Evolutionary conservation across 2,797 vertebrate species (phyloP), one percentile per base, ranked within the genome.

Genomic region (Capromys pilorides): DNA sequence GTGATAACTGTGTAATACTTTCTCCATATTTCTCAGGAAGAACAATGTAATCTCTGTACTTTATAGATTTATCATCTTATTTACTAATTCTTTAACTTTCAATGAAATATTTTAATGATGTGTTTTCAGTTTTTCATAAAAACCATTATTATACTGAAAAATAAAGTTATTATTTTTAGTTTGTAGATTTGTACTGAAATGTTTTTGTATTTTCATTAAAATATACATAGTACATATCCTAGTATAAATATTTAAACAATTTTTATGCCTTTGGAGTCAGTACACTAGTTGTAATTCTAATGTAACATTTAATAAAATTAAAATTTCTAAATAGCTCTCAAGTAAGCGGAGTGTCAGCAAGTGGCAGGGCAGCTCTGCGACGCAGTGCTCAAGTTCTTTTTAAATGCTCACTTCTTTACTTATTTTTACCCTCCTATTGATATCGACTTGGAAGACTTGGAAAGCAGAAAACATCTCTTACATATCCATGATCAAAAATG

Each of bases 401-500:
- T 96, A 97, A 98, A 97, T 64, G 79, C 82, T 94, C 97, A 88
- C 95, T 94, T 83, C 97, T 98, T 98, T 98, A 96, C 57, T 96
- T 97, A 97, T 97, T 98, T 98, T 98, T 97, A 96, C 90, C 88
- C 90, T 96, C 97, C 95, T 97, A 95, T 96, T 98, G 97, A 97
- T 98, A 98, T 95, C 97, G 67, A 96, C 96, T 98, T 98, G 97
- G 98, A 97, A 98, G 98, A 97, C 96, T 97, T 96, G 85, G 97
- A 95, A 98, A 98, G 97, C 39, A 95, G 71, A 97, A 98, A 98
- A 97, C 96, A 96, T 95, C 98, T 97, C 98, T 98, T 98, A 98
- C 98, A 98, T 98, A 98, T 98, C 98, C 98, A 98, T 99, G 98
- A 99, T 99, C 98, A 99, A 98, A 98, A 98, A 98, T 98, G 97